Evolutionary conservation across 2,888 invertebrate genomes (phyloP), one percentile per base, ranked within the genome.

Genomic region (Hirtodrosophila duncani): DNA sequence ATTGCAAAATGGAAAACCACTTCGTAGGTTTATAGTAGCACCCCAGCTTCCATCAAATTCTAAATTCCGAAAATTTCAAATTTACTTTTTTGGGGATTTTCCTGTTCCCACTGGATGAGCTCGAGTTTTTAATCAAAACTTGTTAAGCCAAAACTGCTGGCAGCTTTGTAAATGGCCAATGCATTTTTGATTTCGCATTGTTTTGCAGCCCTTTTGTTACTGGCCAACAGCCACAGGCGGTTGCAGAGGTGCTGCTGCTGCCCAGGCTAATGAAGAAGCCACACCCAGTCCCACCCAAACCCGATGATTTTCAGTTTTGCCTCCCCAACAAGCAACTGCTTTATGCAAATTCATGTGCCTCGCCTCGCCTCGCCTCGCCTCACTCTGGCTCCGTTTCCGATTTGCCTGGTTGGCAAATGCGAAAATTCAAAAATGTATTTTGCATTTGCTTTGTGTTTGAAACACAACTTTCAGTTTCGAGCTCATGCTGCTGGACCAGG

Each of bases 291-390:
- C n/a, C n/a, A n/a, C n/a, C n/a, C 57, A 56, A 57, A 57, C 50
- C 51, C 24, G 30, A 50, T 50, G 44, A 44, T 51, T 50, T 26
- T 21, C 8, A 55, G 44, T 37, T 51, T 50, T 26, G 8, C 8
- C 53, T 43, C 56, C 46, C 23, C 38, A 44, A 26, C 38, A 36
- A 42, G n/a, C n/a, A 57, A 56, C 51, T n/a, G n/a, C n/a, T n/a
- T n/a, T n/a, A 56, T 56, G 57, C 55, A 56, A 56, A 56, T 45
- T 56, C 55, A 56, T 36, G 42, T 23, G 36, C 36, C 30, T n/a
- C 24, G 14, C 8, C 20, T 11, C 1, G 13, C 23, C n/a, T 3
- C 21, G 16, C 2, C 7, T 7, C 16, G 7, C 9, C 11, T 17
- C 21, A 21, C n/a, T n/a, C n/a, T n/a, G n/a, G n/a, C n/a, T n/a